phyloP scores from a whole-genome alignment of 2,113 vertebrate genomes.

The Silurus glanis region DNA sequence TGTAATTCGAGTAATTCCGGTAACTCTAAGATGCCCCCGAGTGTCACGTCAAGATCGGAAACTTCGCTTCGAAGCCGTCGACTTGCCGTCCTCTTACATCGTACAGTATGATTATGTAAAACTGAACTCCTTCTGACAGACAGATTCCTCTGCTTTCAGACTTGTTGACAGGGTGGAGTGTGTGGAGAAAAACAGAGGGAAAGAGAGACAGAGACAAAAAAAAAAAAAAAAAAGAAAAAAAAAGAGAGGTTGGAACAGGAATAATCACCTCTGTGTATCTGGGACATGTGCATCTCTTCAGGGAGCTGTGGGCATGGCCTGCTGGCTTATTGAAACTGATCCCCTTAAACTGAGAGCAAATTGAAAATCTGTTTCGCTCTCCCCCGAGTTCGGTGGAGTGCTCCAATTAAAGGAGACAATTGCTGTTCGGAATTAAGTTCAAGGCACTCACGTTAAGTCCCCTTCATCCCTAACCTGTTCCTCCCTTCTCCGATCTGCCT shows the following conservation, averaged over 20 bases:
- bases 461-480: constrained; percentile 29
- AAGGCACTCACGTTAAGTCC: constrained; percentile 44
- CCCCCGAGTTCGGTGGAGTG: constrained; percentile 56
- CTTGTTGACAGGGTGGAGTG: not conserved
- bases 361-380: constrained; percentile 74
- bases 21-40: not conserved
- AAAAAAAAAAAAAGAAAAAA: too few species aligned
- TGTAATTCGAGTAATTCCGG: not conserved
- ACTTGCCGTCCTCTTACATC: not conserved
- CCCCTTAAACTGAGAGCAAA: constrained; percentile 69
- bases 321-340: constrained; percentile 72
- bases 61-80: not conserved
- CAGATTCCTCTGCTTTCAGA: not conserved
- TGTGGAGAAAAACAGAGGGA: not conserved
- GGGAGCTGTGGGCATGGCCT: constrained; percentile 58
- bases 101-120: not conserved
- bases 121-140: not conserved
- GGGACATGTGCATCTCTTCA: constrained; percentile 49
- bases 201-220: not conserved
- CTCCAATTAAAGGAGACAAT: constrained; percentile 74
- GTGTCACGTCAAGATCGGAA: not conserved
- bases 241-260: constrained; percentile 5
- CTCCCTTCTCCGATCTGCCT: constrained; percentile 48
- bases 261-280: constrained; percentile 45
- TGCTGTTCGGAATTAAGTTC: constrained; percentile 63